Base-by-base conservation (phyloP, 2,797 vertebrate genomes). In the Myripristis jacobus region DNA sequence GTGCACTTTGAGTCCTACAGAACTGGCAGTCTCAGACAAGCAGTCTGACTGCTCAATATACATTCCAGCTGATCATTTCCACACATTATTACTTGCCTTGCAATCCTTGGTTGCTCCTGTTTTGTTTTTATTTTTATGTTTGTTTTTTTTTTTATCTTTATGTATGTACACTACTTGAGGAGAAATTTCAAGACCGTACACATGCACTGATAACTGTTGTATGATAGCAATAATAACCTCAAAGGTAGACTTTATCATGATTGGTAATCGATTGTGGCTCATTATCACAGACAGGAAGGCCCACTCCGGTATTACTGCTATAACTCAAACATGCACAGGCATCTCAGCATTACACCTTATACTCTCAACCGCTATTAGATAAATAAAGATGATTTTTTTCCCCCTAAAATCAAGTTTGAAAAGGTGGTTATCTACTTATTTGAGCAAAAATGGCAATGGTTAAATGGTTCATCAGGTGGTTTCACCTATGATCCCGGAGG, bases 281-380 rank as follows among this genome's bases (percentile, higher is more conserved):
- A 15, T 41, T 41, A 41, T 41, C 38, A 36, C 1, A 48, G 31
- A 59, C 6, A n/a, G 38, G 57, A 53, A 41, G 13, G 38, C 38
- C 38, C 38, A 15, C 3, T 47, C 44, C 5, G n/a, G 44, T 47
- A 15, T 44, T 2, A 44, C 72, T 55, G 29, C 70, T 77, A 12
- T 22, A 71, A 83, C 56, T 71, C 54, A 62, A 78, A 83, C 92
- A 92, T 92, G 91, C 91, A 92, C 68, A 83, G 60, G 70, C 68
- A 76, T 79, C 59, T 81, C 64, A 81, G 66, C 34, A 64, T 73
- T 43, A 71, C 34, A 77, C 51, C 51, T 70, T 10, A 52, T 81
- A 58, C 15, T 70, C 53, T 73, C 34, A 62, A 34, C 22, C 55
- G 19, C 60, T 51, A 16, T 36, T 69, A 75, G 41, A 63, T 27